Percentiles rank a stretch among this genome's conserved stretches.
Evolutionary conservation across 2,888 invertebrate genomes (phyloP).

Genomic region (Metopia argyrocephala): DNA sequence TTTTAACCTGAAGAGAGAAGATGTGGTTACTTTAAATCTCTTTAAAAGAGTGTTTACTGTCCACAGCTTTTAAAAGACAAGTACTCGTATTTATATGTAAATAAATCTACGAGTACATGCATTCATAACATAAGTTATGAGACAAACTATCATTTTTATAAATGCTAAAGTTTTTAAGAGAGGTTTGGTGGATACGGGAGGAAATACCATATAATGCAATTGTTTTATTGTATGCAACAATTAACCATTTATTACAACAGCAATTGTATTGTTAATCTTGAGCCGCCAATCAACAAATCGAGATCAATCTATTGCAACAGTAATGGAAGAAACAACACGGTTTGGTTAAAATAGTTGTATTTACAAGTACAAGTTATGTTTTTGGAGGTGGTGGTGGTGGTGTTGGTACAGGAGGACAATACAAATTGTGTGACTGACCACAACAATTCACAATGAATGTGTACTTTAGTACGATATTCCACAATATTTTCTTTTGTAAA

Average conservation of each 20-base stretch:
- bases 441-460: slow-evolving; percentile 24
- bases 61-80: no score
- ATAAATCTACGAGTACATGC: no score
- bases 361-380: no score
- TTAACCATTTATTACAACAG: slow-evolving; percentile 54
- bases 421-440: slow-evolving; percentile 3
- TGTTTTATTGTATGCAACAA: slow-evolving; percentile 54
- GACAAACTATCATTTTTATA: no score
- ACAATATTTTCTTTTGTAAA: neutral
- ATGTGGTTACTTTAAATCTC: no score
- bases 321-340: neutral
- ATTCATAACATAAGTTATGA: no score
- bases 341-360: neutral
- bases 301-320: slow-evolving; percentile 53
- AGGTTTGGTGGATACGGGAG: no score
- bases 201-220: no score
- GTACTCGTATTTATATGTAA: no score
- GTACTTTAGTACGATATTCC: neutral
- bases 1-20: no score
- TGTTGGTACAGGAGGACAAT: slow-evolving; percentile 5
- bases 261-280: slow-evolving; percentile 8
- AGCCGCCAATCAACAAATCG: slow-evolving; percentile 37
- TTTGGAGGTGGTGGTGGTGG: slow-evolving; percentile 36
- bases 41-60: no score
- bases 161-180: no score